A percentile compares a stretch with the other conserved stretches of the same genome.
Conservation (phyloP, 2,797 vertebrate genomes). For the Hephaestus fuliginosus region DNA sequence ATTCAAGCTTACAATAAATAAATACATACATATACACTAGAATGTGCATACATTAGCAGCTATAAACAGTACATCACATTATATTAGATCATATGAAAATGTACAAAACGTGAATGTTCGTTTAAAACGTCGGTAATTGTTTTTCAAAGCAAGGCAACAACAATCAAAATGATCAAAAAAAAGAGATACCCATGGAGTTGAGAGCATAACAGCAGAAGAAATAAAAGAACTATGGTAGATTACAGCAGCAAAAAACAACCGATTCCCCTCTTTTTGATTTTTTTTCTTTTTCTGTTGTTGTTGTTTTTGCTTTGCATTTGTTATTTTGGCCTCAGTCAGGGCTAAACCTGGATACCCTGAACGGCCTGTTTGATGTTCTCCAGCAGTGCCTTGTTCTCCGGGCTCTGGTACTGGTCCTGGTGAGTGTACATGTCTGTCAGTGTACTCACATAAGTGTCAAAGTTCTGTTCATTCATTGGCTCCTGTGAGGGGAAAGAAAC, state of each 20-base stretch:
- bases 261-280: constrained; percentile 70
- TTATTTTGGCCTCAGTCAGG: constrained; percentile 74
- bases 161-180: constrained; percentile 83
- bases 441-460: constrained; percentile 99
- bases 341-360: constrained; percentile 98
- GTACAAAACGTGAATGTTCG: constrained; percentile 97
- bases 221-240: constrained; percentile 89
- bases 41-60: constrained; percentile 98
- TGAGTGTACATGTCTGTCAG: constrained; percentile 99
- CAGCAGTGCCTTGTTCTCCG: constrained; percentile 99
- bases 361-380: constrained; percentile 99
- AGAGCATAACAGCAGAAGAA: constrained; percentile 79
- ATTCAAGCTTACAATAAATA: constrained; percentile 89
- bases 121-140: constrained; percentile 89
- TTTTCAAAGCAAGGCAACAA: constrained; percentile 94
- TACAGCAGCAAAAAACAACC: constrained; percentile 94
- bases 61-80: constrained; percentile 98
- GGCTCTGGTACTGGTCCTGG: constrained; percentile 99
- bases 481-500: constrained; percentile 87
- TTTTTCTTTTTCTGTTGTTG: constrained; percentile 35
- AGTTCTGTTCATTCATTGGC: constrained; percentile 99
- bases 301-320: constrained; percentile 75
- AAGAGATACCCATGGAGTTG: constrained; percentile 66
- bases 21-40: constrained; percentile 93
- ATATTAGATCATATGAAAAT: constrained; percentile 98